phyloP scores from a whole-genome alignment of 2,113 vertebrate genomes.

The Carassius carassius region DNA sequence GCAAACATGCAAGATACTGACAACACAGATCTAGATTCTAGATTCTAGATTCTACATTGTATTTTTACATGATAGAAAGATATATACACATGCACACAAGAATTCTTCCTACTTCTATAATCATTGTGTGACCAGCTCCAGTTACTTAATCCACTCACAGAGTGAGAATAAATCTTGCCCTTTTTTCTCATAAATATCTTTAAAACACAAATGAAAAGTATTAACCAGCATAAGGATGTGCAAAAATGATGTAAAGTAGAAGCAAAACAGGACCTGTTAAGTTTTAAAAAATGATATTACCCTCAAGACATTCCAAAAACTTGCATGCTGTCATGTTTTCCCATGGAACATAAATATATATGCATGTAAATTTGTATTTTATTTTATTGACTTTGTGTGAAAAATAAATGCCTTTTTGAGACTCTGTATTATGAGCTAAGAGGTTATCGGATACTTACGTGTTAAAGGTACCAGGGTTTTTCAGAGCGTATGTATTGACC shows the following conservation, averaged over 20 bases:
- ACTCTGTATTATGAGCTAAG: background rate
- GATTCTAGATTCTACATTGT: constrained; percentile 19
- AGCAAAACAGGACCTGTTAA: background rate
- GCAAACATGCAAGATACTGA: background rate
- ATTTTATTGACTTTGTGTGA: background rate
- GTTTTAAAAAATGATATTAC: too few species aligned
- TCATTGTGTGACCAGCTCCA: background rate
- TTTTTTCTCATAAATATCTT: too few species aligned
- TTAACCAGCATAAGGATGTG: too few species aligned
- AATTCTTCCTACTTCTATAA: constrained; percentile 3
- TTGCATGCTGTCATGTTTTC: too few species aligned
- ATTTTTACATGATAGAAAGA: background rate
- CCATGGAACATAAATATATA: too few species aligned
- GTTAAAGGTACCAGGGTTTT: background rate
- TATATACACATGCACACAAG: constrained; percentile 17
- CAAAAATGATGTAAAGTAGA: too few species aligned
- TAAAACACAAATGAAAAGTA: too few species aligned
- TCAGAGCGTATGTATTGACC: background rate
- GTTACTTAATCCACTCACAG: constrained; percentile 13
- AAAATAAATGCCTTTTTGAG: background rate
- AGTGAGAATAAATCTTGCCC: too few species aligned
- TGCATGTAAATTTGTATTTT: too few species aligned
- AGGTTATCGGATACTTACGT: background rate
- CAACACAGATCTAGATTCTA: too few species aligned
- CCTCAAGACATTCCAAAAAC: too few species aligned